Percentiles rank a stretch among this genome's conserved stretches.
phyloP scores from a whole-genome alignment of 2,797 vertebrate genomes.

The Neosalanx taihuensis region DNA sequence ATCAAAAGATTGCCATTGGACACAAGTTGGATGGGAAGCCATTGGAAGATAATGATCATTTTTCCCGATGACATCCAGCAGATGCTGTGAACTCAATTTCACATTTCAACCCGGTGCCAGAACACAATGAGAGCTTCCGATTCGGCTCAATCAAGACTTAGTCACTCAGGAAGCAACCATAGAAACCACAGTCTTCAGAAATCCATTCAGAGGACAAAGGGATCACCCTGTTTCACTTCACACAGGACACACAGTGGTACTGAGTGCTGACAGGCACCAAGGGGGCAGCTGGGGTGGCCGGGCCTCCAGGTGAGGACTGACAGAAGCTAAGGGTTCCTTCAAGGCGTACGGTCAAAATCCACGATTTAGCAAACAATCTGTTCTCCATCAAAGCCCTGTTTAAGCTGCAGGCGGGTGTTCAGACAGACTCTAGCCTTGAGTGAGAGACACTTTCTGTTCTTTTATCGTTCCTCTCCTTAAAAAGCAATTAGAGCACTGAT shows the following conservation, averaged over 20 bases:
- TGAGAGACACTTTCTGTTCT: slow-evolving; percentile 20
- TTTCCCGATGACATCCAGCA: neutral
- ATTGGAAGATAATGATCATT: neutral
- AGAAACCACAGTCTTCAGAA: slow-evolving; percentile 6
- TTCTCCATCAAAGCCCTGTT: slow-evolving; percentile 25
- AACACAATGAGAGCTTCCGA: slow-evolving; percentile 8
- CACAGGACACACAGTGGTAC: neutral
- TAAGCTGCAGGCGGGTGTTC: slow-evolving; percentile 14
- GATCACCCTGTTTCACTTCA: slow-evolving; percentile 13
- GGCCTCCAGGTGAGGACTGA: slow-evolving; percentile 9
- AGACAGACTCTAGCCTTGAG: slow-evolving; percentile 20
- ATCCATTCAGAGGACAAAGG: slow-evolving; percentile 11
- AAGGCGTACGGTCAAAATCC: slow-evolving; percentile 33
- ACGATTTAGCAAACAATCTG: slow-evolving; percentile 33
- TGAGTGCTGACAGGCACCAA: neutral
- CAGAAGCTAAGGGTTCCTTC: slow-evolving; percentile 3
- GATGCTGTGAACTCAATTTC: neutral
- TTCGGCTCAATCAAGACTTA: neutral
- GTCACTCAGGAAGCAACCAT: neutral
- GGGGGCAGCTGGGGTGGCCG: neutral
- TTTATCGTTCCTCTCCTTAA: slow-evolving; percentile 21
- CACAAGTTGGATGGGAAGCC: too few relatives aligned
- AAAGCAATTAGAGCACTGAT: slow-evolving; percentile 13
- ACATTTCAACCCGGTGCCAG: neutral
- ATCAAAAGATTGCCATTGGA: neutral